Evolutionary conservation across 37 sponge, comb jelly and placozoan species (phyloP), one percentile per base, ranked within the genome.

Genomic region (Bolinopsis microptera): DNA sequence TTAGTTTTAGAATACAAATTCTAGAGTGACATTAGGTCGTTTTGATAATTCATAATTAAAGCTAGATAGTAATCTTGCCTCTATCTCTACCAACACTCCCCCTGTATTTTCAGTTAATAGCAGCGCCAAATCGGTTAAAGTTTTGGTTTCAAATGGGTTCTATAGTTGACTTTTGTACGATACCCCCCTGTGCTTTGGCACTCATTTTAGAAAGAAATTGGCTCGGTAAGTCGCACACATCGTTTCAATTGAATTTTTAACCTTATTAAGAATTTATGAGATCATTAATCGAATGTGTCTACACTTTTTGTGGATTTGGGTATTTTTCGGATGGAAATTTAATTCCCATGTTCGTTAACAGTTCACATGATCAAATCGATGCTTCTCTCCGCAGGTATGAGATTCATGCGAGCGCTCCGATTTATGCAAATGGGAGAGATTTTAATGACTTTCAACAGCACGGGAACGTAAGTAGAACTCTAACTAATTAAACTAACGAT

Each of bases 351-450:
- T n/a, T n/a, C n/a, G n/a, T n/a, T n/a, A n/a, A n/a, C n/a, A n/a
- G n/a, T n/a, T n/a, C n/a, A n/a, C n/a, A n/a, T n/a, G n/a, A n/a
- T n/a, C n/a, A n/a, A n/a, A n/a, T n/a, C n/a, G n/a, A n/a, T n/a
- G n/a, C 61, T 18, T 48, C 13, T 48, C 5, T 48, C 13, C 13
- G 61, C 90, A 86, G 90, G 90, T 41, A 86, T 86, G 90, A 8
- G 90, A 48, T 86, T 86, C 90, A 86, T 86, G 90, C 34, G 90
- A 48, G 90, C 90, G 5, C 90, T 86, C 8, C 32, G 90, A 86
- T 86, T 86, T 41, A 86, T 86, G 90, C 90, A 86, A 41, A 86
- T 86, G 90, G 90, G 90, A 26, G 90, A 86, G 39, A 86, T 86
- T 41, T 41, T 86, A 39, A 86, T 86, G 90, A 86, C 90, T 5